A percentile compares a stretch with the other conserved stretches of the same genome.
These are phyloP conservation scores for Triplophysa yarkandensis DNA, from an alignment of 2,797 vertebrate species.

Conservation along the genomic window DNA sequence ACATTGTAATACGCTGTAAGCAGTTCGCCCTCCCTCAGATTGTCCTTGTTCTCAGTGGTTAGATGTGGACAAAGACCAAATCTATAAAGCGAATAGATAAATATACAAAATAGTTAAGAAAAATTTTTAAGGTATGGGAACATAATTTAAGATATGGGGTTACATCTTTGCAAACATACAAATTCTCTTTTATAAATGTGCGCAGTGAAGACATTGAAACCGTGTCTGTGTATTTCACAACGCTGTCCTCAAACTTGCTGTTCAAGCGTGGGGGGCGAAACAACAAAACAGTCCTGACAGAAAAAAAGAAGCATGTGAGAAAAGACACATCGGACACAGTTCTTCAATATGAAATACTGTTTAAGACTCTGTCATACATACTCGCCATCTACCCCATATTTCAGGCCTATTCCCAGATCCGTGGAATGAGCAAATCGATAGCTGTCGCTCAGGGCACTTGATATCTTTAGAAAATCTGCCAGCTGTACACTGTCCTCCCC, in stretches of 20 bases:
- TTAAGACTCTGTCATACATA: conserved; percentile 49
- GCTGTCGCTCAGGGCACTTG: conserved; percentile 58
- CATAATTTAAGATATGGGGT: background rate
- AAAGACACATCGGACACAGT: background rate
- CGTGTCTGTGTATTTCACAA: conserved; percentile 45
- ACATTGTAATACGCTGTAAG: conserved; percentile 61
- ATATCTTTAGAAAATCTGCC: conserved; percentile 59
- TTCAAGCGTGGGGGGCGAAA: conserved; percentile 62
- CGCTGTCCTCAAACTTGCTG: conserved; percentile 63
- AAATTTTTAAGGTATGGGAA: background rate
- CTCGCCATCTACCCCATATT: conserved; percentile 57
- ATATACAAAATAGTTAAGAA: background rate
- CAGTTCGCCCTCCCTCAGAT: conserved; percentile 56
- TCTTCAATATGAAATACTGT: background rate
- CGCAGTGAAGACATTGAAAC: conserved; percentile 53
- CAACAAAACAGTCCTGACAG: conserved; percentile 58
- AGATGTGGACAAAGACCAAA: conserved; percentile 66
- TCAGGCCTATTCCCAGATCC: conserved; percentile 48
- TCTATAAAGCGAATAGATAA: conserved; percentile 31
- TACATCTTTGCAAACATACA: conserved; percentile 49
- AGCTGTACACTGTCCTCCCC: conserved; percentile 49
- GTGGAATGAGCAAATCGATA: conserved; percentile 62
- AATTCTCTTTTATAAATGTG: conserved; percentile 60
- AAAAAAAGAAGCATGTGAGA: background rate
- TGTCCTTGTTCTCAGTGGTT: conserved; percentile 59